Percentiles rank a stretch among this genome's conserved stretches.
Evolutionary conservation across 2,113 vertebrate genomes (phyloP).

Genomic region (Mellivora capensis): DNA sequence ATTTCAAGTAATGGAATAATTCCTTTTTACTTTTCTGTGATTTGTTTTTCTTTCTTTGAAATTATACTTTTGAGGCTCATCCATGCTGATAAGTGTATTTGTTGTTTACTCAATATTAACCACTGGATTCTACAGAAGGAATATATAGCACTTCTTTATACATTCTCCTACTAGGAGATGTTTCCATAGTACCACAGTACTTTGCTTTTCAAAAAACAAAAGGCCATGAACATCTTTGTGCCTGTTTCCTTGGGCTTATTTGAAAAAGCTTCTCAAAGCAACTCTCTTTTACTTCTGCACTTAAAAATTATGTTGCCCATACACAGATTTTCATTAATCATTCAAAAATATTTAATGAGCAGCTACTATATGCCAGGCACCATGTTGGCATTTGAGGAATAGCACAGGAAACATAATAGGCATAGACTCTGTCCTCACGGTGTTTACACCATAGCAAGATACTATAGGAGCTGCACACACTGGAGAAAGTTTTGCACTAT

Average conservation of each 20-base stretch:
- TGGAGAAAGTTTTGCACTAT: background rate
- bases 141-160: background rate
- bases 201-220: background rate
- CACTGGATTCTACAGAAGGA: background rate
- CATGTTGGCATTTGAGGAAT: too few relatives aligned
- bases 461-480: background rate
- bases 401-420: background rate
- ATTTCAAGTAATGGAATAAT: background rate
- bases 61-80: background rate
- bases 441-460: too few relatives aligned
- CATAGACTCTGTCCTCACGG: background rate
- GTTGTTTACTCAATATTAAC: background rate
- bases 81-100: background rate
- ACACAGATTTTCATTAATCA: background rate
- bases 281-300: background rate
- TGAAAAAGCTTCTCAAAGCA: background rate
- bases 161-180: background rate
- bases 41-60: background rate
- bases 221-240: background rate
- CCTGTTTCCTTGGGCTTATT: background rate
- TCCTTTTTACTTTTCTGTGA: background rate
- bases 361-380: background rate
- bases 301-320: background rate
- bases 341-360: background rate
- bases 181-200: background rate